A percentile compares a stretch with the other conserved stretches of the same genome.
phyloP scores from a whole-genome alignment of 2,113 vertebrate species.

The Mustela nigripes region DNA sequence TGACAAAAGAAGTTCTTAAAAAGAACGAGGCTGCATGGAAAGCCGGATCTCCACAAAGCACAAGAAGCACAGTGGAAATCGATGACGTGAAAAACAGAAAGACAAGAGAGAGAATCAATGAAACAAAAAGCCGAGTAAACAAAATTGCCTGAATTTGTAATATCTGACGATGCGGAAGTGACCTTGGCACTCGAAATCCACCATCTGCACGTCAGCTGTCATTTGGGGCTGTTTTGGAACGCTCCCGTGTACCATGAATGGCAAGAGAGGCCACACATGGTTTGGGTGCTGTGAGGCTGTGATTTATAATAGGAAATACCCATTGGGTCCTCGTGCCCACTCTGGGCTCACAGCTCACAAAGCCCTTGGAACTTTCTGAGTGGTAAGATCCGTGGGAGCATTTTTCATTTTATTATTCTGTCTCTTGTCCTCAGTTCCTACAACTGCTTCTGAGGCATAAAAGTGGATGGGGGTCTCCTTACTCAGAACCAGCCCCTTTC shows the following conservation, averaged over 20 bases:
- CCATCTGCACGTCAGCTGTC: fast-evolving
- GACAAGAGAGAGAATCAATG: background rate
- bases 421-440: background rate
- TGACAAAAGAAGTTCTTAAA: background rate
- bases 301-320: background rate
- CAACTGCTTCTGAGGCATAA: background rate
- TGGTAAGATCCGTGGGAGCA: background rate
- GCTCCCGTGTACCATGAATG: fast-evolving
- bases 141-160: background rate
- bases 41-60: background rate
- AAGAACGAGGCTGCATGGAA: background rate
- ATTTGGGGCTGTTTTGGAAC: fast-evolving
- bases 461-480: background rate
- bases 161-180: background rate
- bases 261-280: background rate
- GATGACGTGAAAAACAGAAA: background rate
- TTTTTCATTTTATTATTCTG: background rate
- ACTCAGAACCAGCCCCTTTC: background rate
- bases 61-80: background rate
- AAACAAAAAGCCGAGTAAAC: background rate
- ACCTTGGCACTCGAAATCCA: too few species aligned
- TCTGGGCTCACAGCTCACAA: background rate
- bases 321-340: background rate
- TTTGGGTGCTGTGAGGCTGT: background rate
- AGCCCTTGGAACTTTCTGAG: background rate